Conservation (phyloP, 2,113 vertebrate species). For the Ammodytes dubius region DNA sequence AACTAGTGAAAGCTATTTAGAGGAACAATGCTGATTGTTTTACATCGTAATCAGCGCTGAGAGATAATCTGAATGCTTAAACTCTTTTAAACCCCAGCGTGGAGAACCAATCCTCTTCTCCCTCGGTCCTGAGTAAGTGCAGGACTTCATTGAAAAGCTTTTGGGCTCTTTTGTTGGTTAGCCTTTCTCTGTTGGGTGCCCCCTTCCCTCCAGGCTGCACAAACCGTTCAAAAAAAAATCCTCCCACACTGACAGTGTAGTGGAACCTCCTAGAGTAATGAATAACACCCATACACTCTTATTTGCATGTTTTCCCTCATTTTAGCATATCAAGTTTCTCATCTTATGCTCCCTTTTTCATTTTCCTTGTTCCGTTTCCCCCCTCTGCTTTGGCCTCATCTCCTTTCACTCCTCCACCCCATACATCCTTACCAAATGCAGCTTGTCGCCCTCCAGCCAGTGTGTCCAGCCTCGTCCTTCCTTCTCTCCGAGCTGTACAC, state of each 20-base stretch:
- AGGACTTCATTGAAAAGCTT: constrained; percentile 14
- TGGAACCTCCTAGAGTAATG: background rate
- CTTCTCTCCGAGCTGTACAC: constrained; percentile 92
- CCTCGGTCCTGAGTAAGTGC: background rate
- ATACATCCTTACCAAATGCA: constrained; percentile 89
- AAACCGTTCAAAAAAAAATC: background rate
- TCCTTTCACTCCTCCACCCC: background rate
- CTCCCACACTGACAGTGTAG: background rate
- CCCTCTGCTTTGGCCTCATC: background rate
- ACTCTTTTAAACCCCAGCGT: constrained; percentile 4
- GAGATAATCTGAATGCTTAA: constrained; percentile 37
- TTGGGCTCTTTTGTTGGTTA: constrained; percentile 16
- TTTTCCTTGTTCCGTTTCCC: constrained; percentile 40
- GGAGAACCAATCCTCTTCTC: background rate
- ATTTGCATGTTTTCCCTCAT: constrained; percentile 48
- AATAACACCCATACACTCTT: background rate
- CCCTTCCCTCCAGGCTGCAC: background rate
- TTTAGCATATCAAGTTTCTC: background rate
- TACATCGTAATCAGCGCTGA: constrained; percentile 45
- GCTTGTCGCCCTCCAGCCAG: constrained; percentile 89
- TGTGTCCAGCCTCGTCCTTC: constrained; percentile 94
- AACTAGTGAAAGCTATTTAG: constrained; percentile 33
- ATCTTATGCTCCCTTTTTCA: background rate
- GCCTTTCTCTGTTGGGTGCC: background rate
- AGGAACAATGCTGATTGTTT: constrained; percentile 51